Conservation (phyloP, 2,888 invertebrate species). For the Acanthosoma haemorrhoidale region DNA sequence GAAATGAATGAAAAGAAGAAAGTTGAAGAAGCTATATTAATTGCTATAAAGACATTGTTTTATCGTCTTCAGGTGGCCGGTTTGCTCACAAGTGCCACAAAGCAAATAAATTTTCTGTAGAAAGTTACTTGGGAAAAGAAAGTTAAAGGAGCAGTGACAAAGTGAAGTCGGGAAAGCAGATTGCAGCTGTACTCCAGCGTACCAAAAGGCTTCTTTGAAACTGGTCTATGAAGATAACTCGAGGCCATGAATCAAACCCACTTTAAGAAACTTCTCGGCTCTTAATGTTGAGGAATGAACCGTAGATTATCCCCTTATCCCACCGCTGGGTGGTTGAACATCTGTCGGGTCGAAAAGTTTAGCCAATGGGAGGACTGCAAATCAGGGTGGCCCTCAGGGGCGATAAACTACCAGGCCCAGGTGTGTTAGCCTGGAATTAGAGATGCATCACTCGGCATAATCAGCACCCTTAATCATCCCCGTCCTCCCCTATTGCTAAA, state of each 20-base stretch:
- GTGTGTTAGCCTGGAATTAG: too few species aligned
- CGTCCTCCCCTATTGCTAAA: too few species aligned
- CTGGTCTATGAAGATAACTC: not conserved
- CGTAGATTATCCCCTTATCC: slow-evolving; percentile 1
- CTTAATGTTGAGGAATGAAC: too few species aligned
- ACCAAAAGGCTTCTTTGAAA: not conserved
- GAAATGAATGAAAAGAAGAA: too few species aligned
- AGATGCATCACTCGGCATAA: too few species aligned
- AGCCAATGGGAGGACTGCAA: not conserved
- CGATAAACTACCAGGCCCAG: not conserved
- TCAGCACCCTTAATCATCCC: too few species aligned
- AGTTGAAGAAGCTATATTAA: too few species aligned
- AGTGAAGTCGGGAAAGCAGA: not conserved
- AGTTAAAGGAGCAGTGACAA: slow-evolving; percentile 8
- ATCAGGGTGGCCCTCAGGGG: not conserved
- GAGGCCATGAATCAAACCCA: not conserved
- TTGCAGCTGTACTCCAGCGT: not conserved
- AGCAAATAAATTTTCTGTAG: not conserved
- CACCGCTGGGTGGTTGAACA: not conserved
- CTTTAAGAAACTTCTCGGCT: not conserved
- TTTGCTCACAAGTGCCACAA: too few species aligned
- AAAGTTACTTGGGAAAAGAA: not conserved
- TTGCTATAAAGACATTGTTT: too few species aligned
- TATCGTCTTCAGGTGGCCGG: too few species aligned
- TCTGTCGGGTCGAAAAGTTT: not conserved